phyloP scores from a whole-genome alignment of 2,888 invertebrate species.

The Pemphredon lugubris region DNA sequence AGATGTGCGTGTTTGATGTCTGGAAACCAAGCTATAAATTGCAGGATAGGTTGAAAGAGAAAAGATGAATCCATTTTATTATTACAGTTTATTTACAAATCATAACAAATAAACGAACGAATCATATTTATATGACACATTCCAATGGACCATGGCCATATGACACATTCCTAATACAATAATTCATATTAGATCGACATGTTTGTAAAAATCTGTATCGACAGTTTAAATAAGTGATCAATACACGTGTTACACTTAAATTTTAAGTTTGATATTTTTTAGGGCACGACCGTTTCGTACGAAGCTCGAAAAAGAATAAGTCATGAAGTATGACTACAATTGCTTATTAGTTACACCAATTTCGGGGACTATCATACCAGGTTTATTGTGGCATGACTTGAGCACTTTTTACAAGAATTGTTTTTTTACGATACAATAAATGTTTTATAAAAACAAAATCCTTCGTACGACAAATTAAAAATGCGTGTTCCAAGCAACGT shows the following conservation, averaged over 20 bases:
- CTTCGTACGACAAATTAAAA: too few relatives aligned
- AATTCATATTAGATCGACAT: neutral
- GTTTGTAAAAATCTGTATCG: neutral
- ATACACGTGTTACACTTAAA: too few relatives aligned
- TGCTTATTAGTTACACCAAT: neutral
- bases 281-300: too few relatives aligned
- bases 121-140: neutral
- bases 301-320: too few relatives aligned
- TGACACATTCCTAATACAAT: neutral
- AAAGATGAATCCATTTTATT: too few relatives aligned
- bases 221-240: too few relatives aligned
- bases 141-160: neutral
- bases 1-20: too few relatives aligned
- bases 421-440: neutral
- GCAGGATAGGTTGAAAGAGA: too few relatives aligned
- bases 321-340: neutral
- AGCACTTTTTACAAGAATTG: neutral
- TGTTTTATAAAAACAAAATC: too few relatives aligned
- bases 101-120: conserved; percentile 23
- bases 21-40: too few relatives aligned
- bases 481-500: too few relatives aligned
- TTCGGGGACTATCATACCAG: neutral
- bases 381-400: neutral
- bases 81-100: conserved; percentile 49
- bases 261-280: too few relatives aligned